Conservation (phyloP, 2,797 vertebrate species). For the Pseudocheirus occidentalis region DNA sequence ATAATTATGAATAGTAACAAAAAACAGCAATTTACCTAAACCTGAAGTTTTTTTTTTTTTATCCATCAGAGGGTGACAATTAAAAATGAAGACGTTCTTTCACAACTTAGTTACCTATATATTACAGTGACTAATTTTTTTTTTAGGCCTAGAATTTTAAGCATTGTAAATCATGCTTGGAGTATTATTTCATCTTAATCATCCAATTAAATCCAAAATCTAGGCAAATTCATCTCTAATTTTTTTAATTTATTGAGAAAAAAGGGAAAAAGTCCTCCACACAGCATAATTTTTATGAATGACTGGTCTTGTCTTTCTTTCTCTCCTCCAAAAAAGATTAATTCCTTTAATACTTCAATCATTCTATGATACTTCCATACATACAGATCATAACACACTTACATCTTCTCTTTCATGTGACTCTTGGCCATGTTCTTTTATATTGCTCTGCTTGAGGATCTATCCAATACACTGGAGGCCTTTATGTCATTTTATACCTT, state of each 20-base stretch:
- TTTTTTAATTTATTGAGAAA: conserved; percentile 36
- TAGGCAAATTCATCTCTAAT: conserved; percentile 6
- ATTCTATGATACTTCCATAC: not conserved
- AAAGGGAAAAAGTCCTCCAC: not conserved
- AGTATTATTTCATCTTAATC: conserved; percentile 30
- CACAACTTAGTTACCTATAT: not conserved
- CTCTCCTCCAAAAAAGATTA: not conserved
- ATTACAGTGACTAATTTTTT: not conserved
- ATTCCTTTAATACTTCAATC: not conserved
- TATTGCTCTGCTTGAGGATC: not conserved
- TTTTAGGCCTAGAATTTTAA: not conserved
- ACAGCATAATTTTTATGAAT: not conserved
- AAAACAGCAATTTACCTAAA: not conserved
- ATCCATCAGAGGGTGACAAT: conserved; percentile 45
- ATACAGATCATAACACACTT: not conserved
- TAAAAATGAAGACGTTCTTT: conserved; percentile 39
- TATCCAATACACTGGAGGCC: not conserved
- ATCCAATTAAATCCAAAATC: conserved; percentile 45
- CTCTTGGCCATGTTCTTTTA: not conserved
- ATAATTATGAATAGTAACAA: conserved; percentile 26
- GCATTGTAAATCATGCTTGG: not conserved
- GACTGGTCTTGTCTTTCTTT: not conserved
- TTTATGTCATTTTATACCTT: not conserved
- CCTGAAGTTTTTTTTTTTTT: conserved; percentile 22
- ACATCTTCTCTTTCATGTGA: not conserved